phyloP scores from a whole-genome alignment of 2,113 vertebrate species.

The Aspidoscelis tigris region DNA sequence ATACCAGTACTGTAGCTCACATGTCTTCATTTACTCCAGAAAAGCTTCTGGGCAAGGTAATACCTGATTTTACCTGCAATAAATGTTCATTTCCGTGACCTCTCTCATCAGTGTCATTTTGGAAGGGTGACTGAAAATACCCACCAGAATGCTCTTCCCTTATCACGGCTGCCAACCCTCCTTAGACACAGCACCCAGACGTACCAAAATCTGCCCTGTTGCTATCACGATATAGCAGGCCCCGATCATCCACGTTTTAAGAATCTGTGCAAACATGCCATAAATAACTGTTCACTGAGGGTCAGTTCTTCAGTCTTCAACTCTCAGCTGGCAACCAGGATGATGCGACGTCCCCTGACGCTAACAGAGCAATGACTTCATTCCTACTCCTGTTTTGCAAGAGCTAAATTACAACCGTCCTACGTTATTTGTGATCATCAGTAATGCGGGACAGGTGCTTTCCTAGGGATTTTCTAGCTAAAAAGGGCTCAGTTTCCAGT shows the following conservation, averaged over 20 bases:
- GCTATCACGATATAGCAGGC: conserved; percentile 42
- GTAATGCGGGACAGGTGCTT: too few species aligned
- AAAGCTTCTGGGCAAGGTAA: conserved; percentile 11
- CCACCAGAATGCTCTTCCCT: too few species aligned
- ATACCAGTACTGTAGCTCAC: conserved; percentile 14
- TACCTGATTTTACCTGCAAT: conserved; percentile 33
- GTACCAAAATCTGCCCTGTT: too few species aligned
- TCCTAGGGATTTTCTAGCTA: too few species aligned
- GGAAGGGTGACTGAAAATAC: conserved; percentile 27
- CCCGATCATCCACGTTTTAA: conserved; percentile 29
- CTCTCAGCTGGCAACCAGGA: not conserved
- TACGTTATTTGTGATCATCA: too few species aligned
- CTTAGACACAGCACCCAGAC: too few species aligned
- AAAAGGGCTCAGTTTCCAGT: too few species aligned
- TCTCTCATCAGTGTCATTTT: conserved; percentile 37
- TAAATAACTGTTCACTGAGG: conserved; percentile 20
- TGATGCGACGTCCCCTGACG: not conserved
- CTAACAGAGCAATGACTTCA: conserved; percentile 41
- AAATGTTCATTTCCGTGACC: conserved; percentile 14
- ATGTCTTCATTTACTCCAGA: conserved; percentile 5
- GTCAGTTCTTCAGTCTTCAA: not conserved
- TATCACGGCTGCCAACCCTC: too few species aligned
- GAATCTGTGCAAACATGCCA: conserved; percentile 45
- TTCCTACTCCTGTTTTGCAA: not conserved
- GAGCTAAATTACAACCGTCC: too few species aligned